phyloP scores from a whole-genome alignment of 2,888 invertebrate genomes.

The Xylota sylvarum region DNA sequence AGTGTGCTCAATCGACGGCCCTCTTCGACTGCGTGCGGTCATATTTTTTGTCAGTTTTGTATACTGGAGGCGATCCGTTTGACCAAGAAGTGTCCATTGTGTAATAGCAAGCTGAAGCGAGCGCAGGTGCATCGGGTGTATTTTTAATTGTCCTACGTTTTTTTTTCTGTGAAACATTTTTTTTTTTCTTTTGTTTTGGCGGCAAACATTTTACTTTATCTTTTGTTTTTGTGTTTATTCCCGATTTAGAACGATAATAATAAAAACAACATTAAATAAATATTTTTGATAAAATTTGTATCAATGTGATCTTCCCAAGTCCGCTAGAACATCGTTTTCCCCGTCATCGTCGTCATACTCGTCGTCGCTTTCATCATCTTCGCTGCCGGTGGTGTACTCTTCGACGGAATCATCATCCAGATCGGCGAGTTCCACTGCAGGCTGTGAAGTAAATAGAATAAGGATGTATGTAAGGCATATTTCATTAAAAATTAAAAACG shows the following conservation, averaged over 20 bases:
- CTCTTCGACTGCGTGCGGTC: conserved; percentile 76
- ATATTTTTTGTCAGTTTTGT: conserved; percentile 77
- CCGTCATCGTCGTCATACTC: conserved; percentile 74
- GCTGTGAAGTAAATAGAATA: conserved; percentile 73
- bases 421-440: conserved; percentile 82
- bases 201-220: background rate
- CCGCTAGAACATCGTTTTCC: conserved; percentile 55
- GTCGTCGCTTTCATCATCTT: conserved; percentile 79
- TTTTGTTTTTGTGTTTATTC: conserved; percentile 21
- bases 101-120: conserved; percentile 59
- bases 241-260: conserved; percentile 32
- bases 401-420: conserved; percentile 78
- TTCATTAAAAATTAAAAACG: no score
- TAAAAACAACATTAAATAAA: conserved; percentile 38
- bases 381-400: conserved; percentile 78
- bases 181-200: conserved; percentile 21
- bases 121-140: conserved; percentile 63
- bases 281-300: conserved; percentile 40
- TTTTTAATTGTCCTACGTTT: conserved; percentile 21
- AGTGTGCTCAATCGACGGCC: conserved; percentile 36
- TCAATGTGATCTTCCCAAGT: conserved; percentile 36
- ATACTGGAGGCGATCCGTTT: conserved; percentile 61
- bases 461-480: background rate
- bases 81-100: conserved; percentile 74
- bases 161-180: background rate